Conservation (phyloP, 2,888 invertebrate species). For the Luperina testacea region DNA sequence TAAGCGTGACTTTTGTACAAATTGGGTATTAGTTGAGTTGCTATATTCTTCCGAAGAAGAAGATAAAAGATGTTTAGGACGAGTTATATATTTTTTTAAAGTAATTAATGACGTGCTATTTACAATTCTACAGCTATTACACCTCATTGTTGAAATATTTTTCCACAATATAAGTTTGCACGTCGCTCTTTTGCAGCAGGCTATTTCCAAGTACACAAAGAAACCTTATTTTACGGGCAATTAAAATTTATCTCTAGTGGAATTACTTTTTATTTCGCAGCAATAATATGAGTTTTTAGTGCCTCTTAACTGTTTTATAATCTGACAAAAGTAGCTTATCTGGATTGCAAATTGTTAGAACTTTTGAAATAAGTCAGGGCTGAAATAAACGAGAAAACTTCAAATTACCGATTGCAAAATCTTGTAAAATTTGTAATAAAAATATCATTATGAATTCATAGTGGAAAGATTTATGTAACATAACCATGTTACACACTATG, state of each 20-base stretch:
- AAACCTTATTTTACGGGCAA: conserved; percentile 24
- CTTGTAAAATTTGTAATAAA: conserved; percentile 41
- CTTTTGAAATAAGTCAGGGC: conserved; percentile 35
- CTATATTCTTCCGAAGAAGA: background rate
- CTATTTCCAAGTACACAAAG: conserved; percentile 22
- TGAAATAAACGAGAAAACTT: conserved; percentile 51
- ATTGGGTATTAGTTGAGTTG: too few species aligned
- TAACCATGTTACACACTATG: background rate
- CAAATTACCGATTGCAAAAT: conserved; percentile 39
- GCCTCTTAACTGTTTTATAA: conserved; percentile 42
- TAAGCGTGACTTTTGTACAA: too few species aligned
- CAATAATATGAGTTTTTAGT: conserved; percentile 39
- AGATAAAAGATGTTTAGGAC: background rate
- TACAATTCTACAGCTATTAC: background rate
- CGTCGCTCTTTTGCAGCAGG: background rate
- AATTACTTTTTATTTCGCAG: conserved; percentile 47
- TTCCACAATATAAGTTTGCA: conserved; percentile 10
- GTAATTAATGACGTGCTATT: background rate
- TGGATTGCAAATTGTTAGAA: conserved; percentile 45
- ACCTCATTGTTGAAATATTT: background rate
- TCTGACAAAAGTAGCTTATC: conserved; percentile 31
- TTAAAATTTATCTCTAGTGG: conserved; percentile 32
- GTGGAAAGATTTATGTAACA: conserved; percentile 9
- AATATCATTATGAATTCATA: conserved; percentile 24
- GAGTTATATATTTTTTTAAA: background rate